Evolutionary conservation across 2,113 vertebrate species (phyloP), one percentile per base, ranked within the genome.

Genomic region (Leuciscus idus): DNA sequence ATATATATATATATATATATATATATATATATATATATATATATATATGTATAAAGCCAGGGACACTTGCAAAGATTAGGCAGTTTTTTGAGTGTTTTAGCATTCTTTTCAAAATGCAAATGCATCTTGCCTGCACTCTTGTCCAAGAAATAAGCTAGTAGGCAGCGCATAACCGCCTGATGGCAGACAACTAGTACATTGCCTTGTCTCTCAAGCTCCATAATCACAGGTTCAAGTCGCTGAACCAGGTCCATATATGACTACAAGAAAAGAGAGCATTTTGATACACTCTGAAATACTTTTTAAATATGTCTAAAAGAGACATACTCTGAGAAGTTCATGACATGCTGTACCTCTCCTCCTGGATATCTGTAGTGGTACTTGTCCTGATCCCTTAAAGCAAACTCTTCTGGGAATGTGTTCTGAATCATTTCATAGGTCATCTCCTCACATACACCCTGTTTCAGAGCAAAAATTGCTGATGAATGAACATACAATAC

Each of bases 371-470:
- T 97, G 77, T 99, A 99, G 19, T 99, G 96, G 6, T 97, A 99
- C 36, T 99, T 99, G 90, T 99, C 98, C 91, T 99, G 97, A 91
- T 99, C 98, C 86, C 98, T 96, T 92, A 99, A 91, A 2, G 96
- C 96, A 93, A 99, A 99, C 89, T 99, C 98, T 0, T 99, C 98
- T 0, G 98, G 98, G 28, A 97, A 97, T 48, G 93, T 94, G 74
- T 94, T 93, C 87, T 98, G 94, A 4, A 99, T 99, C 93, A 98
- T 96, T 1, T 95, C 95, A 0, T 99, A 99, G 9, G 95, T 97
- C 98, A 99, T 98, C 90, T 99, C 98, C 90, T 99, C 98, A 87
- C 98, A 99, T 3, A 99, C 96, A 0, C 98, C 98, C 98, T 99
- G 23, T 17, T 26, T 57, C 3, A 43, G 23, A 84, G 12, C 10